Percentiles rank a stretch among this genome's conserved stretches.
These are phyloP conservation scores for Macrotis lagotis DNA, from an alignment of 2,113 vertebrate species.

Conservation along the genomic window DNA sequence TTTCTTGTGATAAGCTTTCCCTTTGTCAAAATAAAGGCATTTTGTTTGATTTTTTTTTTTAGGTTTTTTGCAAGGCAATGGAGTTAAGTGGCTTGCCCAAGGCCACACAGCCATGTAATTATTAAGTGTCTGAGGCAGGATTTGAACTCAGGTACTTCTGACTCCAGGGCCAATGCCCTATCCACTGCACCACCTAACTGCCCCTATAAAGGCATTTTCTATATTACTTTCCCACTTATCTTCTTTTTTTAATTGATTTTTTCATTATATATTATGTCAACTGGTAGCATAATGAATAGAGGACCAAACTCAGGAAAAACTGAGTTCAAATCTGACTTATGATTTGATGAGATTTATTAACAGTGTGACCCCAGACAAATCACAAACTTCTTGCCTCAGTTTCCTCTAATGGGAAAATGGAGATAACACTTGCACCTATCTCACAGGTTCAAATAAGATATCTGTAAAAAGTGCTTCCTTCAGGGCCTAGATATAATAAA, in stretches of 20 bases:
- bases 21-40: constrained; percentile 25
- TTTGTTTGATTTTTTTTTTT: constrained; percentile 23
- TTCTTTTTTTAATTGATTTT: neutral
- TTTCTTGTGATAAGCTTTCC: neutral
- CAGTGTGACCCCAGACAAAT: neutral
- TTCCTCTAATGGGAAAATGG: neutral
- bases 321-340: neutral
- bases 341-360: neutral
- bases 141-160: too few relatives aligned
- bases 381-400: neutral
- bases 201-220: too few relatives aligned
- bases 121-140: too few relatives aligned
- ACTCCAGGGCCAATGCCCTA: too few relatives aligned
- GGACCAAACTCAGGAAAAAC: neutral
- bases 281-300: neutral
- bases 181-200: too few relatives aligned
- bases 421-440: neutral
- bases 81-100: too few relatives aligned
- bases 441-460: neutral
- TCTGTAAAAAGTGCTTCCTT: neutral
- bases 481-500: neutral
- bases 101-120: too few relatives aligned
- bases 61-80: too few relatives aligned
- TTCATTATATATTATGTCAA: neutral
- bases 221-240: too few relatives aligned